Conservation (phyloP, 2,888 invertebrate genomes). For the Dolichopus griseipennis region DNA sequence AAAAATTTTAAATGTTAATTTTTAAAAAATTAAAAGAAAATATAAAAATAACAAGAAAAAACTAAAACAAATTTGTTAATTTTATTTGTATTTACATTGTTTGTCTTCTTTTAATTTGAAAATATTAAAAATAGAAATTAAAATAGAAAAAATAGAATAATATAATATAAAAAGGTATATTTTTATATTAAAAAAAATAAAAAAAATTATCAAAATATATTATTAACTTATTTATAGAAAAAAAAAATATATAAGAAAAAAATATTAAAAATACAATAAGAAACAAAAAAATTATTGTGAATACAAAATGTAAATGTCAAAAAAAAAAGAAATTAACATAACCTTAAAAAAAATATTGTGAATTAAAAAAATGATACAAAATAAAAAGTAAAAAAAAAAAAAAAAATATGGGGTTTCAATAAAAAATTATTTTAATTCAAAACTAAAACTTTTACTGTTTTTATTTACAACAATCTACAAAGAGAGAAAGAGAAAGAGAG, state of each 20-base stretch:
- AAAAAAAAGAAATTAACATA: background rate
- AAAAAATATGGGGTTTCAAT: conserved; percentile 1
- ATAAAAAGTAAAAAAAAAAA: background rate
- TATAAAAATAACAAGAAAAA: background rate
- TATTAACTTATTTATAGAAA: background rate
- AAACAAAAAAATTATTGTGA: conserved; percentile 26
- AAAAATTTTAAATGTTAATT: too few relatives aligned
- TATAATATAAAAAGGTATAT: background rate
- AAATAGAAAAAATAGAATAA: conserved; percentile 11
- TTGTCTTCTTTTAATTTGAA: conserved; percentile 22
- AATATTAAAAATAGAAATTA: conserved; percentile 7
- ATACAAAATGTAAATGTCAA: conserved; percentile 29
- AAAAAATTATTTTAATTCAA: conserved; percentile 1
- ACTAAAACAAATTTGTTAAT: background rate
- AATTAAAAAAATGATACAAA: background rate
- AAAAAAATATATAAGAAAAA: conserved; percentile 12
- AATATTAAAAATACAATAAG: conserved; percentile 24
- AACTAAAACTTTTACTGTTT: background rate
- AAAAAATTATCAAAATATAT: too few relatives aligned
- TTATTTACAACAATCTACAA: background rate
- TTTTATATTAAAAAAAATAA: background rate
- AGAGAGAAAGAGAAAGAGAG: background rate
- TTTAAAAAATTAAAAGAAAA: background rate
- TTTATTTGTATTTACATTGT: conserved; percentile 6
- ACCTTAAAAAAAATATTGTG: background rate